A percentile compares a stretch with the other conserved stretches of the same genome.
Conservation (phyloP, 2,797 vertebrate genomes). For the Dipus sagitta region DNA sequence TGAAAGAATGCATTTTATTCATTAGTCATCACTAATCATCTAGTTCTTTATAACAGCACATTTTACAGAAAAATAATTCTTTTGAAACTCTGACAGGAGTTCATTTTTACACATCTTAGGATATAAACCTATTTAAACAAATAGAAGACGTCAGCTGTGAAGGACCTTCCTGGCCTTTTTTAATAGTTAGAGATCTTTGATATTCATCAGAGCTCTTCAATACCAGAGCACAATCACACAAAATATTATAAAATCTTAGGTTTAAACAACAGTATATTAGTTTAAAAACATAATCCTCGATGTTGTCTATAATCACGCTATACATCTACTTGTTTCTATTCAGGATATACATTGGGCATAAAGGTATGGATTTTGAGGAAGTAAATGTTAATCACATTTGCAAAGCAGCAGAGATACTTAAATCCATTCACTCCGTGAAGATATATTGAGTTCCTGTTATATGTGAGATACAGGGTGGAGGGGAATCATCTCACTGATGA, state of each 20-base stretch:
- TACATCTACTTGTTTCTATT: conserved; percentile 79
- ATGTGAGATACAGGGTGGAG: neutral
- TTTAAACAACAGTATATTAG: conserved; percentile 85
- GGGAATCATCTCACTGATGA: neutral
- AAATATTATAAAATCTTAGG: conserved; percentile 85
- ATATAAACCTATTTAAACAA: conserved; percentile 87
- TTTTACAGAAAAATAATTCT: conserved; percentile 88
- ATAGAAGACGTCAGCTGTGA: conserved; percentile 82
- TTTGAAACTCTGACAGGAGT: conserved; percentile 86
- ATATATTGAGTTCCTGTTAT: neutral
- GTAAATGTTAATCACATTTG: conserved; percentile 64
- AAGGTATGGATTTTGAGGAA: conserved; percentile 81
- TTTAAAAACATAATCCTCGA: conserved; percentile 84
- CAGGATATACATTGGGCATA: conserved; percentile 66
- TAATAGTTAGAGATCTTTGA: conserved; percentile 85
- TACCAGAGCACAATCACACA: conserved; percentile 84
- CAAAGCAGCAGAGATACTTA: conserved; percentile 78
- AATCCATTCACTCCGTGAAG: conserved; percentile 53
- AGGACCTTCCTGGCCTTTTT: conserved; percentile 81
- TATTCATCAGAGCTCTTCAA: conserved; percentile 82
- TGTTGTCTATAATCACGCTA: conserved; percentile 82
- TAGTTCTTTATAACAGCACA: conserved; percentile 87
- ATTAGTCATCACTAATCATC: conserved; percentile 84
- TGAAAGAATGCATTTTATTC: conserved; percentile 83
- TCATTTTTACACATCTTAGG: conserved; percentile 86